A percentile compares a stretch with the other conserved stretches of the same genome.
These are phyloP conservation scores for Piprites chloris DNA, from an alignment of 2,113 vertebrate species.

Conservation along the genomic window DNA sequence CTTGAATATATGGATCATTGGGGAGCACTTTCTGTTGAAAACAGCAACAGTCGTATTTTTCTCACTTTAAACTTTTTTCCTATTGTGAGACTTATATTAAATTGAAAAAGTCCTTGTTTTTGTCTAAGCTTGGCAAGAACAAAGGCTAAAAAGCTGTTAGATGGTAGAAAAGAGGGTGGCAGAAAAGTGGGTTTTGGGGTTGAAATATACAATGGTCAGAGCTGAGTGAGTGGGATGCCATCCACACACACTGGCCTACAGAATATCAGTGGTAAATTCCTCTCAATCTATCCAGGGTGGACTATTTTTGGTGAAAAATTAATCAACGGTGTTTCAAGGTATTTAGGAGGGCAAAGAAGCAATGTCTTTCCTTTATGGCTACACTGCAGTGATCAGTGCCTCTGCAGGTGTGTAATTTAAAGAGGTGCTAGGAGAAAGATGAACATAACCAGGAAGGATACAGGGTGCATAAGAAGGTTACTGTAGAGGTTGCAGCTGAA, in stretches of 20 bases:
- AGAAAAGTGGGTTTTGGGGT: not conserved
- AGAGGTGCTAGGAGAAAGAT: slow-evolving; percentile 49
- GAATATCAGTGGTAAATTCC: not conserved
- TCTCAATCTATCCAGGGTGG: not conserved
- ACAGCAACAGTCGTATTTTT: slow-evolving; percentile 57
- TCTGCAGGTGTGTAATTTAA: slow-evolving; percentile 60
- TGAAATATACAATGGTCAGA: not conserved
- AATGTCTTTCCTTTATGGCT: slow-evolving; percentile 62
- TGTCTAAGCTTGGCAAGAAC: not conserved
- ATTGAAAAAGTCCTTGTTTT: slow-evolving; percentile 30
- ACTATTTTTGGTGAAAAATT: slow-evolving; percentile 34
- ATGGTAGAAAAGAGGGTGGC: no score
- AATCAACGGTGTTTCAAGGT: slow-evolving; percentile 8
- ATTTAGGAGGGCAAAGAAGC: slow-evolving; percentile 58
- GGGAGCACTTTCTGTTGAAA: slow-evolving; percentile 58
- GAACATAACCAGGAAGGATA: slow-evolving; percentile 51
- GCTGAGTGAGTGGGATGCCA: not conserved
- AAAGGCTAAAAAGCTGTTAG: not conserved
- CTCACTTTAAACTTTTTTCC: slow-evolving; percentile 37
- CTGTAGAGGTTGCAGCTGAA: slow-evolving; percentile 11
- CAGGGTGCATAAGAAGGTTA: slow-evolving; percentile 13
- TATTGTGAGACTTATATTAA: slow-evolving; percentile 11
- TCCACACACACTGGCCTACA: not conserved
- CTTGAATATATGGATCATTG: slow-evolving; percentile 55
- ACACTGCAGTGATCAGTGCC: slow-evolving; percentile 44